These are phyloP conservation scores for Cinclus cinclus DNA, from an alignment of 2,113 vertebrate species.

Conservation along the genomic window DNA sequence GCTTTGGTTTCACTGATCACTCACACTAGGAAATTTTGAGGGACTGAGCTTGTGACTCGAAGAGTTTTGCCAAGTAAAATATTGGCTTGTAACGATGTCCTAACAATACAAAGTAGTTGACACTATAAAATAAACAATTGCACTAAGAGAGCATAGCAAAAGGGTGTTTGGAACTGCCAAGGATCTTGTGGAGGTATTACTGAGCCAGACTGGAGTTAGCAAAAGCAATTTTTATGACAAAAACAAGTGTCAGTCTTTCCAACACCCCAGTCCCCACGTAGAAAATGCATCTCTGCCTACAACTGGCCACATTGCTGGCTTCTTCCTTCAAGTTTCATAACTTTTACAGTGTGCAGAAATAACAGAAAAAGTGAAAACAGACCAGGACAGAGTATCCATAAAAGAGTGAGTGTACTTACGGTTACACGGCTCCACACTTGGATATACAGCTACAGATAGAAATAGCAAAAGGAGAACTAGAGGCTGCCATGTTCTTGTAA, in stretches of 20 bases:
- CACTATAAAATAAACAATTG: conserved; percentile 65
- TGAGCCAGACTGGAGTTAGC: conserved; percentile 13
- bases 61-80: conserved; percentile 65
- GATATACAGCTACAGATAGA: background rate
- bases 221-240: conserved; percentile 51
- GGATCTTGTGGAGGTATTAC: background rate
- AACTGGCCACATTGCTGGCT: background rate
- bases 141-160: conserved; percentile 18
- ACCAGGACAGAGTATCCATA: background rate
- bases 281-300: background rate
- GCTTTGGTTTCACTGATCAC: background rate
- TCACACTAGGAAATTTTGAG: conserved; percentile 47
- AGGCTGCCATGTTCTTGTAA: background rate
- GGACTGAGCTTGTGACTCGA: conserved; percentile 33
- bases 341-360: background rate
- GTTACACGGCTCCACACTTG: background rate
- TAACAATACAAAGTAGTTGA: conserved; percentile 63
- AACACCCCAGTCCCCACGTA: background rate
- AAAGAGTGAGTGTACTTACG: background rate
- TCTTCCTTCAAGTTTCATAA: background rate
- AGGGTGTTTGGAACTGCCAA: conserved; percentile 3
- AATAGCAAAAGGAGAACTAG: background rate
- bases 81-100: conserved; percentile 45
- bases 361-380: conserved; percentile 7
- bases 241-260: conserved; percentile 50